phyloP scores from a whole-genome alignment of 92 coral and sea anemone species.

The Heliopora coerulea region DNA sequence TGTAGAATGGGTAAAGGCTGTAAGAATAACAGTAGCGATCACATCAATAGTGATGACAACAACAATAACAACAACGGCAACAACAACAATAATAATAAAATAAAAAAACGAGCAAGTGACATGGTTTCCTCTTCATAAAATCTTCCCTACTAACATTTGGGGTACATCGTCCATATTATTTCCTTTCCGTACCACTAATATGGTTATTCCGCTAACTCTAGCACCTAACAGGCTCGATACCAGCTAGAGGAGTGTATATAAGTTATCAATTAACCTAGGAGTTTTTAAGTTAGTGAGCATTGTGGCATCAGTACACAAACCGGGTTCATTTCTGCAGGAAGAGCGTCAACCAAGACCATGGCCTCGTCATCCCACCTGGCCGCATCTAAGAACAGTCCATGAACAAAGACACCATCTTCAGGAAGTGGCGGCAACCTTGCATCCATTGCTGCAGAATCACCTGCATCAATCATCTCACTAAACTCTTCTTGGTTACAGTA shows the following conservation, averaged over 20 bases:
- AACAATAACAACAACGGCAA: background rate
- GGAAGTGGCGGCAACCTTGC: constrained; percentile 66
- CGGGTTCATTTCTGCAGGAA: constrained; percentile 96
- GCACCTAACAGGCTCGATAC: too few relatives aligned
- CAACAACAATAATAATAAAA: too few relatives aligned
- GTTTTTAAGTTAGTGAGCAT: too few relatives aligned
- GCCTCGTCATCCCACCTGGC: constrained; percentile 92
- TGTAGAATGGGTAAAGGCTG: constrained; percentile 94
- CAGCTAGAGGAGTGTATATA: too few relatives aligned
- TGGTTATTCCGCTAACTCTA: too few relatives aligned
- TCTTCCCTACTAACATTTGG: too few relatives aligned
- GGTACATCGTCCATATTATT: too few relatives aligned
- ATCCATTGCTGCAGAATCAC: constrained; percentile 77
- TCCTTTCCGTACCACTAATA: too few relatives aligned
- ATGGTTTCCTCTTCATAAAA: too few relatives aligned
- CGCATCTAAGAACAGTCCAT: constrained; percentile 88
- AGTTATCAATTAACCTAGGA: too few relatives aligned
- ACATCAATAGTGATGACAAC: background rate
- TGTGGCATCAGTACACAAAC: constrained; percentile 55
- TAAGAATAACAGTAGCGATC: background rate
- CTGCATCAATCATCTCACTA: constrained; percentile 81
- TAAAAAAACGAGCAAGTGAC: too few relatives aligned
- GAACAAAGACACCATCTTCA: constrained; percentile 91
- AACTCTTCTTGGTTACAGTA: constrained; percentile 95
- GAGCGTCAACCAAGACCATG: constrained; percentile 90